phyloP scores from a whole-genome alignment of 2,113 vertebrate genomes.

The Apus apus region DNA sequence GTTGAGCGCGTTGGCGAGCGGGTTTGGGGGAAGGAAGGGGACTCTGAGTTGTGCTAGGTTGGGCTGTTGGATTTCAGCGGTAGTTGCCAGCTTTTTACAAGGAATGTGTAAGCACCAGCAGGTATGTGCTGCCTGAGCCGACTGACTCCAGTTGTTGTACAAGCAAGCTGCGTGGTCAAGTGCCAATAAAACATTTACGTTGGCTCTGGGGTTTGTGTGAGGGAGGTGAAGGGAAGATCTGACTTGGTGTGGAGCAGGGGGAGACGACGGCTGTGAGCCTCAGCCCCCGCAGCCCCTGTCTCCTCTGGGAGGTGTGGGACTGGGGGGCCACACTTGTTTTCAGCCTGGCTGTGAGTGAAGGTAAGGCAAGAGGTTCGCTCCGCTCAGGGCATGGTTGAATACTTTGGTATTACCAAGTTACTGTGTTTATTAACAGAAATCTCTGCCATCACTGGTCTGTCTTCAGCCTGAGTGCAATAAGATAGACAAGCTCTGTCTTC shows the following conservation, averaged over 20 bases:
- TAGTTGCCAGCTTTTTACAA: not conserved
- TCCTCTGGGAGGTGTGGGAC: rapidly evolving
- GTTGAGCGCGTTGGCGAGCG: not conserved
- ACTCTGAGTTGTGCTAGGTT: not conserved
- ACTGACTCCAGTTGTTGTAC: conserved; percentile 21
- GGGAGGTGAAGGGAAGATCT: not conserved
- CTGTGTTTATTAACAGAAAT: not conserved
- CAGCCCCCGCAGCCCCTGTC: not conserved
- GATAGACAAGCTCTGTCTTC: not conserved
- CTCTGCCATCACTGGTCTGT: rapidly evolving
- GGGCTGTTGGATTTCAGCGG: not conserved
- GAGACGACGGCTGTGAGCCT: rapidly evolving
- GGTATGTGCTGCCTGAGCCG: conserved; percentile 9
- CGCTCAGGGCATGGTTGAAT: not conserved
- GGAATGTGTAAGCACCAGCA: not conserved
- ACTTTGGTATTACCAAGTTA: not conserved
- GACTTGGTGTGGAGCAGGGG: not conserved
- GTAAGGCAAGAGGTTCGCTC: not conserved
- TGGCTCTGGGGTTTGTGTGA: not conserved
- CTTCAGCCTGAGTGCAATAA: not conserved
- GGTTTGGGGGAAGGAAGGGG: not conserved
- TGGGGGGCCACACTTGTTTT: not conserved
- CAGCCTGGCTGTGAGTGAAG: not conserved
- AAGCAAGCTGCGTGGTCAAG: not conserved
- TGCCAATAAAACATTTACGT: conserved; percentile 6